Evolutionary conservation across 2,797 vertebrate genomes (phyloP).

Genomic region (Erpetoichthys calabaricus): DNA sequence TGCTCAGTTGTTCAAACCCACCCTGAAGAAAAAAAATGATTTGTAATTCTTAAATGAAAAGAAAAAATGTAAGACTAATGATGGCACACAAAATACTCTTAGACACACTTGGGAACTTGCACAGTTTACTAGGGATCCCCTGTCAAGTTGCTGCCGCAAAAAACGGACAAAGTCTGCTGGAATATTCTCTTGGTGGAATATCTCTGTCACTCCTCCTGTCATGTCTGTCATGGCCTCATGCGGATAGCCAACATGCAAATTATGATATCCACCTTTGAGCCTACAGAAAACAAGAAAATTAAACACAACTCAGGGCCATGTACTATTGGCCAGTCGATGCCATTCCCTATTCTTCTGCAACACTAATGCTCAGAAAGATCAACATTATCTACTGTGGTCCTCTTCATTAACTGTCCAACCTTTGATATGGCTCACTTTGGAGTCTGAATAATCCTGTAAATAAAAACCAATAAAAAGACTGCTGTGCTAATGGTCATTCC

Average conservation of each 20-base stretch:
- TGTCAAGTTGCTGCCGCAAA: conserved; percentile 33
- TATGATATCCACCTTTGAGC: conserved; percentile 54
- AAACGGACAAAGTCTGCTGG: conserved; percentile 25
- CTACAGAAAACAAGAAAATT: conserved; percentile 19
- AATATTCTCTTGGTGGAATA: conserved; percentile 22
- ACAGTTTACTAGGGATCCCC: conserved; percentile 55
- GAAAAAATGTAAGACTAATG: too few relatives aligned
- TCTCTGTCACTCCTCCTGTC: conserved; percentile 50
- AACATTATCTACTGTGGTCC: too few relatives aligned
- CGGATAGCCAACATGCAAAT: conserved; percentile 55
- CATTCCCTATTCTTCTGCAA: too few relatives aligned
- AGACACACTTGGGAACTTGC: conserved; percentile 38
- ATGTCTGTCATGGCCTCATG: conserved; percentile 64
- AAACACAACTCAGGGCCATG: background rate
- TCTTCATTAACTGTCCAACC: too few relatives aligned
- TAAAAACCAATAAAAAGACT: too few relatives aligned
- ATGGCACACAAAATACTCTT: background rate
- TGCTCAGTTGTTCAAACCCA: conserved; percentile 31
- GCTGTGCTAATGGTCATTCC: too few relatives aligned
- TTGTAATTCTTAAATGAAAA: background rate
- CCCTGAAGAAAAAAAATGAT: conserved; percentile 29
- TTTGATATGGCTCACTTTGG: too few relatives aligned
- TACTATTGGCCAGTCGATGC: background rate
- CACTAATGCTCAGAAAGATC: too few relatives aligned
- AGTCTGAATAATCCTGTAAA: too few relatives aligned